phyloP scores from a whole-genome alignment of 2,888 invertebrate genomes.

The Nemoura dubitans region DNA sequence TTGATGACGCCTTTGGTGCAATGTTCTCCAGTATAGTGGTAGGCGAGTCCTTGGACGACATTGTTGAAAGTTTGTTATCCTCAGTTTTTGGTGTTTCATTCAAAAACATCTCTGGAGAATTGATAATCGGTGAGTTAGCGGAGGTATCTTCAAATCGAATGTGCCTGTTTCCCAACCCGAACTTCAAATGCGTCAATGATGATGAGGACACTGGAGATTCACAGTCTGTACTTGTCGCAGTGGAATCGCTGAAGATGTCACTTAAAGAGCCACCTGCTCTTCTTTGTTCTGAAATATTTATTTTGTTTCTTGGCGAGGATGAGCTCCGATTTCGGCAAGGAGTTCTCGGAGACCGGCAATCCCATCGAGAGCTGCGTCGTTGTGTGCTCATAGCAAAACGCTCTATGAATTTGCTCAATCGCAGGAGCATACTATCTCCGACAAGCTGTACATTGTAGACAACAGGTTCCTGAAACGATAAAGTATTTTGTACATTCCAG shows the following conservation, averaged over 20 bases:
- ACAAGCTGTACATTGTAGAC: conserved; percentile 19
- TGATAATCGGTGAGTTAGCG: neutral
- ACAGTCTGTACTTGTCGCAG: neutral
- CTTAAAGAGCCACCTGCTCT: neutral
- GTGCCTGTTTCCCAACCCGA: neutral
- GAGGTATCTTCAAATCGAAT: neutral
- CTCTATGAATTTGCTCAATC: neutral
- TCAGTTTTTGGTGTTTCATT: neutral
- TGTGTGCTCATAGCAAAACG: neutral
- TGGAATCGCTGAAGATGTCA: neutral
- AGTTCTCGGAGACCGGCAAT: neutral
- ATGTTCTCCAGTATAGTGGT: too few relatives aligned
- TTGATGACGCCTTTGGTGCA: too few relatives aligned
- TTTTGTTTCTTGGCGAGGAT: neutral
- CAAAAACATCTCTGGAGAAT: neutral
- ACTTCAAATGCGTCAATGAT: neutral
- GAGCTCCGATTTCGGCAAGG: neutral
- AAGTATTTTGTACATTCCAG: neutral
- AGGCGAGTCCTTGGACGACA: too few relatives aligned
- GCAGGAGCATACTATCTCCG: conserved; percentile 30
- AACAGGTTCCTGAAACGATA: conserved; percentile 8
- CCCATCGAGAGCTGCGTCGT: neutral
- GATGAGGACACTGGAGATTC: neutral
- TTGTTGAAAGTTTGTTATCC: too few relatives aligned
- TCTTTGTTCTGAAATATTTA: neutral